Percentiles rank a stretch among this genome's conserved stretches.
Evolutionary conservation across 2,888 invertebrate species (phyloP).

Genomic region (Clivina fossor): DNA sequence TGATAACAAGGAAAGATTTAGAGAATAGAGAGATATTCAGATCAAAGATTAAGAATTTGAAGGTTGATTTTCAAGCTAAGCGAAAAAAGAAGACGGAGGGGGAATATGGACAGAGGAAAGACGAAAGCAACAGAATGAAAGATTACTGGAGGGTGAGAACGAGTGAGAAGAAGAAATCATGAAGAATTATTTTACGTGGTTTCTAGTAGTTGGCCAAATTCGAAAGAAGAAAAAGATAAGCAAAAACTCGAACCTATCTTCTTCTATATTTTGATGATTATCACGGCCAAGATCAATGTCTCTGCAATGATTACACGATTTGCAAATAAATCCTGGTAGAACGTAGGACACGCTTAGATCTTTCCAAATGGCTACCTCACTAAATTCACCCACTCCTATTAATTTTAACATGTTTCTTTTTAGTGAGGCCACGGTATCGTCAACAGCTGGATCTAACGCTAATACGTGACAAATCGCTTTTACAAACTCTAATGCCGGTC

Average conservation of each 20-base stretch:
- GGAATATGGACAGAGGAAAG: not conserved
- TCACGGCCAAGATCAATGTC: constrained; percentile 94
- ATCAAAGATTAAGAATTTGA: no score
- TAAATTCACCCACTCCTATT: constrained; percentile 86
- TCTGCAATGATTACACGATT: constrained; percentile 90
- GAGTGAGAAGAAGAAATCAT: no score
- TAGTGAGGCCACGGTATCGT: constrained; percentile 63
- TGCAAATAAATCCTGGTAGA: constrained; percentile 90
- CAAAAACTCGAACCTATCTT: constrained; percentile 58
- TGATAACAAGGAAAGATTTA: no score
- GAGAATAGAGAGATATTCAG: no score
- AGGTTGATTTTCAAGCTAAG: no score
- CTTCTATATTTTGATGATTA: constrained; percentile 60
- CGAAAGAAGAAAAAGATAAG: not conserved
- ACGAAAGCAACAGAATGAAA: no score
- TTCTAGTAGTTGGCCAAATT: no score
- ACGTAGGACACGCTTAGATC: constrained; percentile 84
- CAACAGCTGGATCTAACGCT: constrained; percentile 63
- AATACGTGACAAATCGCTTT: constrained; percentile 85
- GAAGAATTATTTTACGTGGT: no score
- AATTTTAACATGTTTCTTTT: constrained; percentile 77
- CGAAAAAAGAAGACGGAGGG: constrained; percentile 5
- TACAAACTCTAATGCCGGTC: constrained; percentile 85
- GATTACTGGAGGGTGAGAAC: no score
- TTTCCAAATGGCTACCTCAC: constrained; percentile 76